Conservation (phyloP, 2,113 vertebrate genomes). For the crab-eating macaque (Macaca fascicularis) region T2T-MFA8v1.1 NC_088378.1:29316501-29317000, state of each 20-base stretch:
- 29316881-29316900: constrained; percentile 53
- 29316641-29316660: background rate
- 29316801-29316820: background rate
- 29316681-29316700: rapidly evolving
- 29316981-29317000: background rate
- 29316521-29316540: background rate
- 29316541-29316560: background rate
- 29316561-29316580: background rate
- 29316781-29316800: background rate
- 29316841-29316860: background rate
- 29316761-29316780: background rate
- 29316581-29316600: background rate
- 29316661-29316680: background rate
- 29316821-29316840: background rate
- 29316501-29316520: background rate
- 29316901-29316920: constrained; percentile 50
- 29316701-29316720: background rate
- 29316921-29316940: background rate
- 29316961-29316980: background rate
- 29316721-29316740: background rate
- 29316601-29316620: background rate
- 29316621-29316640: background rate
- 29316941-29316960: background rate
- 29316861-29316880: background rate
- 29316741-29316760: background rate